Percentiles rank a stretch among this genome's conserved stretches.
These are phyloP conservation scores for Parthenolecanium corni DNA, from an alignment of 2,888 invertebrate genomes.

Conservation along the genomic window DNA sequence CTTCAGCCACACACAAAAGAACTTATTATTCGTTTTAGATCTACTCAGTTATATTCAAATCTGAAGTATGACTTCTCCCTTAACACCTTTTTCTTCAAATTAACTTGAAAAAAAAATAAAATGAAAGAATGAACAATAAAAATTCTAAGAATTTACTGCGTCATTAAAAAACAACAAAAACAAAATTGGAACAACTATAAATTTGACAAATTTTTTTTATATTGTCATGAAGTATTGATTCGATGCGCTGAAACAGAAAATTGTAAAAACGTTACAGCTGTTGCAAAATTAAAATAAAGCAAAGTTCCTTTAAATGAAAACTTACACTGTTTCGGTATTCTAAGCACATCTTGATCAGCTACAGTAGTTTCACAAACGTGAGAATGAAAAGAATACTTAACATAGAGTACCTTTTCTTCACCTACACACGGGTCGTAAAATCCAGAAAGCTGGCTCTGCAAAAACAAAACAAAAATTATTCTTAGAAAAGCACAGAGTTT, in stretches of 20 bases:
- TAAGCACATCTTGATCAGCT: conserved; percentile 64
- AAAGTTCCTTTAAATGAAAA: background rate
- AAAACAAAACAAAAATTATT: conserved; percentile 33
- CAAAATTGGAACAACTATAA: too few species aligned
- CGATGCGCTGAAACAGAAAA: conserved; percentile 11
- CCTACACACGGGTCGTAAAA: conserved; percentile 94
- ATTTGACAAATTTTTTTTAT: background rate
- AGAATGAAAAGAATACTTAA: conserved; percentile 75
- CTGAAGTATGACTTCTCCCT: too few species aligned
- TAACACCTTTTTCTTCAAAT: too few species aligned
- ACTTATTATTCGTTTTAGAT: too few species aligned
- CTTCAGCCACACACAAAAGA: too few species aligned
- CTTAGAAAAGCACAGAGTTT: background rate
- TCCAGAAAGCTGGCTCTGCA: conserved; percentile 84
- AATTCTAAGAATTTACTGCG: too few species aligned
- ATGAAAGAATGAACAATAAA: too few species aligned
- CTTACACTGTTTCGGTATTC: conserved; percentile 55
- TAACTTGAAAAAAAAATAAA: too few species aligned
- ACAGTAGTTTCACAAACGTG: conserved; percentile 67
- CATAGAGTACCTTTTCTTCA: conserved; percentile 74
- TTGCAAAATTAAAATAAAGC: background rate
- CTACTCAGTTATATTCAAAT: too few species aligned
- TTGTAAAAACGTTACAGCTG: background rate
- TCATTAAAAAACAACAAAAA: too few species aligned
- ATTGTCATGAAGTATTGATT: conserved; percentile 4